A percentile compares a stretch with the other conserved stretches of the same genome.
Evolutionary conservation across 2,113 vertebrate genomes (phyloP).

Genomic region (Pogonocichla stellata): DNA sequence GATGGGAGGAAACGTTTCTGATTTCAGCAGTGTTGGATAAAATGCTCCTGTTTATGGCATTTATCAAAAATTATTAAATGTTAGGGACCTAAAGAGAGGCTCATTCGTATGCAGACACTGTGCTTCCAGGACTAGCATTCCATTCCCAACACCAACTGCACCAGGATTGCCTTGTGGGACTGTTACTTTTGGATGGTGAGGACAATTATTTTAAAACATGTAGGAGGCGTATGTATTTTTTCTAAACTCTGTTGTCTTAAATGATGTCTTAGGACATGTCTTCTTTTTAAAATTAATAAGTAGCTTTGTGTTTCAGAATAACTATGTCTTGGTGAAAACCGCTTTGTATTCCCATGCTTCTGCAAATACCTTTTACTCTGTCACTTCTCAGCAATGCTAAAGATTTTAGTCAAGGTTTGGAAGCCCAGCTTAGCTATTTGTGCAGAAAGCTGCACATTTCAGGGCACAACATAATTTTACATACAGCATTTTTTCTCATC

Average conservation of each 20-base stretch:
- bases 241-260: neutral
- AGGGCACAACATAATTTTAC: neutral
- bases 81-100: neutral
- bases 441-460: neutral
- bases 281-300: neutral
- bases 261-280: neutral
- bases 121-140: conserved; percentile 15
- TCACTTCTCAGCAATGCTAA: neutral
- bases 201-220: neutral
- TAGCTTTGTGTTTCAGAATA: neutral
- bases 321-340: neutral
- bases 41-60: neutral
- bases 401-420: neutral
- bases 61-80: neutral
- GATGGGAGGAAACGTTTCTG: neutral
- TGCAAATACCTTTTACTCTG: conserved; percentile 16
- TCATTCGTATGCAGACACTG: conserved; percentile 33
- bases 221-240: neutral
- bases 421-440: neutral
- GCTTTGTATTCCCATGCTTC: conserved; percentile 20
- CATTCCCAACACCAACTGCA: neutral
- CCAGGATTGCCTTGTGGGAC: neutral
- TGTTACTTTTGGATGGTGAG: neutral
- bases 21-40: neutral
- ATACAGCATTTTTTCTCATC: neutral